Evolutionary conservation across 2,888 invertebrate genomes (phyloP).

Genomic region (Carabus problematicus): DNA sequence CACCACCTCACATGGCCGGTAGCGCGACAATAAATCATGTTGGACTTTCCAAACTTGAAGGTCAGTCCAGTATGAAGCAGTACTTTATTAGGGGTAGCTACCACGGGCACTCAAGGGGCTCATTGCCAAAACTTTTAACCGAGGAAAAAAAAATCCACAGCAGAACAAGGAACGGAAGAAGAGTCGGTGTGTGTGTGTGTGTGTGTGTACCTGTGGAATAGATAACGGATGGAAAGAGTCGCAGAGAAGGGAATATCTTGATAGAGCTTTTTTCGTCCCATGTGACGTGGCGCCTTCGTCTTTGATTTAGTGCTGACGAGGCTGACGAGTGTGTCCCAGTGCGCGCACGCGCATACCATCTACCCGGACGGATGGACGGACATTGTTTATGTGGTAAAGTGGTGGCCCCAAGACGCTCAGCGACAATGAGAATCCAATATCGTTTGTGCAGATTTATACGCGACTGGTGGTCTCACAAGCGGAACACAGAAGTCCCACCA

Average conservation of each 20-base stretch:
- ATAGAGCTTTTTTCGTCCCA: conserved; percentile 53
- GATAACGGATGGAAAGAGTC: conserved; percentile 14
- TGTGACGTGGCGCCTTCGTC: conserved; percentile 57
- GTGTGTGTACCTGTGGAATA: conserved; percentile 17
- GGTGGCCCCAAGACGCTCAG: conserved; percentile 51
- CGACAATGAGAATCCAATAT: conserved; percentile 45
- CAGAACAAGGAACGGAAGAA: conserved; percentile 10
- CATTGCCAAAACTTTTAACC: conserved; percentile 37
- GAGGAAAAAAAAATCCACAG: conserved; percentile 21
- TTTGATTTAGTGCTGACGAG: conserved; percentile 59
- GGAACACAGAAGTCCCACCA: neutral
- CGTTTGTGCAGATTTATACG: conserved; percentile 17
- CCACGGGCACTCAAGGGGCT: conserved; percentile 37
- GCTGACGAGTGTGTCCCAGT: conserved; percentile 50
- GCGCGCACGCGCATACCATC: conserved; percentile 28
- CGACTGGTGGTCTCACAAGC: conserved; percentile 7
- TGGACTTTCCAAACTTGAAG: conserved; percentile 23
- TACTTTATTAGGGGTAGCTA: conserved; percentile 38
- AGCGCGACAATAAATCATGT: conserved; percentile 10
- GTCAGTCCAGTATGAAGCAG: conserved; percentile 35
- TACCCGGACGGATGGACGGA: conserved; percentile 46
- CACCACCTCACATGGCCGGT: no score
- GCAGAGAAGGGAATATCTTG: conserved; percentile 49
- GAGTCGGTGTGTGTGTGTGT: neutral
- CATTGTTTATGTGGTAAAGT: conserved; percentile 54